These are phyloP conservation scores for Eurois occulta DNA, from an alignment of 2,888 invertebrate genomes.

Conservation along the genomic window DNA sequence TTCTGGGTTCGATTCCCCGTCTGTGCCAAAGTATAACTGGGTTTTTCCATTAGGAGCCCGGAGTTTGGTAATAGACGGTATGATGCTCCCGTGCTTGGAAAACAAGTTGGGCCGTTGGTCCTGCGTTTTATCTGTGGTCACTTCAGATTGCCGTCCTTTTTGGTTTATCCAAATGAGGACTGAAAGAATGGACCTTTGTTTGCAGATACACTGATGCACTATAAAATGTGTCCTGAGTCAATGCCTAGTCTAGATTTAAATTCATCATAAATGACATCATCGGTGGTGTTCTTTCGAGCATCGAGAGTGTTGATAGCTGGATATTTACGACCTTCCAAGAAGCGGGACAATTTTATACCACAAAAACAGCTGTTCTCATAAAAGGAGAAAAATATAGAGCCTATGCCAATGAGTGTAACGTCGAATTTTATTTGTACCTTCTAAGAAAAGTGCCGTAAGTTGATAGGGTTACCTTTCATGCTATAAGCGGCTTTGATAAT, in stretches of 20 bases:
- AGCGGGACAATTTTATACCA: background rate
- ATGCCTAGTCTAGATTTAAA: background rate
- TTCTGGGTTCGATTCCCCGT: background rate
- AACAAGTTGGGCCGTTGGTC: background rate
- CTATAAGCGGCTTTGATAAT: conserved; percentile 24
- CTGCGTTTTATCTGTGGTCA: background rate
- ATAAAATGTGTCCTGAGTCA: background rate
- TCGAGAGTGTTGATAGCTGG: background rate
- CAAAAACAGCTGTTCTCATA: background rate
- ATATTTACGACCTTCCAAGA: background rate
- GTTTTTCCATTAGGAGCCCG: too few relatives aligned
- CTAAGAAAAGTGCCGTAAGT: background rate
- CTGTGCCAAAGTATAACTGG: background rate
- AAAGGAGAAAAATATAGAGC: background rate
- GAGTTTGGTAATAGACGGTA: background rate
- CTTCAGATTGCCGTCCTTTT: background rate
- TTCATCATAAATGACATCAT: background rate
- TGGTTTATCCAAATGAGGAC: background rate
- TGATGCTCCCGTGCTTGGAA: background rate
- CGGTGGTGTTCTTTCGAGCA: background rate
- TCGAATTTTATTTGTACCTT: background rate
- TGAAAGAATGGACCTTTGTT: background rate
- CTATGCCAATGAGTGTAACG: background rate
- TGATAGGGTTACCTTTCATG: conserved; percentile 15
- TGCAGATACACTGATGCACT: background rate